Evolutionary conservation across 2,113 vertebrate species (phyloP).

Genomic region (Spheniscus mendiculus): DNA sequence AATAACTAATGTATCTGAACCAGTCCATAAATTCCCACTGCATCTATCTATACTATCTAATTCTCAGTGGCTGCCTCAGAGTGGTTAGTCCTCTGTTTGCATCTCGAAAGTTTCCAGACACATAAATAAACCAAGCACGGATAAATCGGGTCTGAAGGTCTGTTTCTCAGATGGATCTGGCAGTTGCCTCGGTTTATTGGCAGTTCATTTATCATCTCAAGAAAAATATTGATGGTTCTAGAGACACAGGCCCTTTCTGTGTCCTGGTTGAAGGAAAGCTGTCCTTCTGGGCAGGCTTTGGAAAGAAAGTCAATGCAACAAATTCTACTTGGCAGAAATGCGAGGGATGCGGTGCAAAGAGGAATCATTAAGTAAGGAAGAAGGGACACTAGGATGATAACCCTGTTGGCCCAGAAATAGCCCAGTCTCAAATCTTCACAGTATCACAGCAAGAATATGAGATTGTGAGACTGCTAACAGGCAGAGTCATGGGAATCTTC

Average conservation of each 20-base stretch:
- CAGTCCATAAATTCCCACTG: background rate
- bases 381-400: background rate
- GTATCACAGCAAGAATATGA: background rate
- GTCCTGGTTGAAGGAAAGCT: constrained; percentile 64
- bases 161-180: constrained; percentile 72
- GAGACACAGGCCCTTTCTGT: constrained; percentile 56
- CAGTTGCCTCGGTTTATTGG: constrained; percentile 78
- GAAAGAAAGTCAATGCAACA: constrained; percentile 65
- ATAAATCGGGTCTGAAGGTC: constrained; percentile 58
- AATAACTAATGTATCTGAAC: background rate
- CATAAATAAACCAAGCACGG: constrained; percentile 70
- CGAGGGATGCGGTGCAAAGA: background rate
- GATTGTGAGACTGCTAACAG: background rate
- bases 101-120: constrained; percentile 58
- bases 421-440: background rate
- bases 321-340: constrained; percentile 20
- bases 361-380: constrained; percentile 19
- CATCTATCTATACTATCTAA: background rate
- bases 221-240: constrained; percentile 77
- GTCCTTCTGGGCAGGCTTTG: constrained; percentile 56
- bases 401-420: background rate
- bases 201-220: constrained; percentile 81
- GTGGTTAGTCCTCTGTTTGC: constrained; percentile 5
- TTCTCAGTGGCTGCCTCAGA: background rate
- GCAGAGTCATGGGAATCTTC: background rate